A percentile compares a stretch with the other conserved stretches of the same genome.
Evolutionary conservation across 2,888 invertebrate genomes (phyloP).

Genomic region (Xanthorhoe spadicearia): DNA sequence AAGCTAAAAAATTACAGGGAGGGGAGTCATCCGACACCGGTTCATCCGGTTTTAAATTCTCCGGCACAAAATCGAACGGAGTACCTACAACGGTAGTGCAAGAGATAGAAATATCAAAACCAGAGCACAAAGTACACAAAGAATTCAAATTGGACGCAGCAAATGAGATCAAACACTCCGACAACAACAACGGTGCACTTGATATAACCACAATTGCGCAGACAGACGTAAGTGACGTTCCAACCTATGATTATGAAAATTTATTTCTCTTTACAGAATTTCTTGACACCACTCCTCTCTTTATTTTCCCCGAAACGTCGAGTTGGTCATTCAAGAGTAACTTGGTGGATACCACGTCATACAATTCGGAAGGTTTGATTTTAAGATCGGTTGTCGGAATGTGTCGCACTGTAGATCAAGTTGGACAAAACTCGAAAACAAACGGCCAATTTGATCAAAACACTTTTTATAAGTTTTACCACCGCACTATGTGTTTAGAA

Average conservation of each 20-base stretch:
- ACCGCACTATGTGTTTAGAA: neutral
- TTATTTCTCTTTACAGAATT: slow-evolving; percentile 50
- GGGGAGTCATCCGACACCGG: slow-evolving; percentile 60
- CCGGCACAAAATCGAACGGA: slow-evolving; percentile 59
- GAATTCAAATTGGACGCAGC: slow-evolving; percentile 59
- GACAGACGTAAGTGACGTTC: slow-evolving; percentile 70
- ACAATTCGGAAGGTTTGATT: slow-evolving; percentile 61
- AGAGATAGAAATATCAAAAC: slow-evolving; percentile 51
- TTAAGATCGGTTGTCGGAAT: slow-evolving; percentile 11
- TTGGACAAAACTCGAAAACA: slow-evolving; percentile 1
- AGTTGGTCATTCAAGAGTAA: slow-evolving; percentile 44
- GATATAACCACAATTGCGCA: slow-evolving; percentile 48
- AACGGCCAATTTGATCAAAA: neutral
- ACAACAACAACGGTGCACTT: slow-evolving; percentile 49
- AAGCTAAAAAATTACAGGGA: slow-evolving; percentile 55
- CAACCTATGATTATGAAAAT: slow-evolving; percentile 6
- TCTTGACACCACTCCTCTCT: slow-evolving; percentile 58
- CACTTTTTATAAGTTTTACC: neutral
- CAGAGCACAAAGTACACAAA: slow-evolving; percentile 55
- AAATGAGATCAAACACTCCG: slow-evolving; percentile 62
- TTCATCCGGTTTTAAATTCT: slow-evolving; percentile 60
- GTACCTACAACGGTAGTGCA: slow-evolving; percentile 51
- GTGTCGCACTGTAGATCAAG: slow-evolving; percentile 28
- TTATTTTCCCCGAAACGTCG: slow-evolving; percentile 42
- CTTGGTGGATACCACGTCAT: slow-evolving; percentile 48